Evolutionary conservation across 2,888 invertebrate genomes (phyloP), one percentile per base, ranked within the genome.

Genomic region (Scrobipalpa atriplicella): DNA sequence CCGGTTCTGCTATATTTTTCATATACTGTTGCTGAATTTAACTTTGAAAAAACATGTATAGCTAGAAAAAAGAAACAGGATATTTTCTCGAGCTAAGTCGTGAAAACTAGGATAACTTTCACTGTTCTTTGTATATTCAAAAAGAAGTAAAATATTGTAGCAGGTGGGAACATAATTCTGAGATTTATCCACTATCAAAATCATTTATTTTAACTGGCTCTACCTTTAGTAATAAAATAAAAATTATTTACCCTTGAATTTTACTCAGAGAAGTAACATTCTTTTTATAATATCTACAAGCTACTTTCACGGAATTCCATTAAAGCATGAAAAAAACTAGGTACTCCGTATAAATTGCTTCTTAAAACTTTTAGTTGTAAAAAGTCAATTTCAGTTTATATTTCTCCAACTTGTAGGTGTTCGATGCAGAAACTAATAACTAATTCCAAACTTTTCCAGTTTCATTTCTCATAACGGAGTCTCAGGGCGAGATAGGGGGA

Each of bases 391-490:
- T 6, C 2, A 58, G 38, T 36, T 52, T 21, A 9, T 58, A 38
- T 58, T 58, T 16, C 58, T 58, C 29, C 8, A 29, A n/a, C 29
- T 58, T 16, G 19, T 56, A 43, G 21, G 21, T 21, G 62, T 29
- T 62, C 29, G 62, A 21, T 58, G 47, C 62, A 19, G 62, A 21
- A 41, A 39, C 41, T 41, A 39, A 62, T 62, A 62, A 62, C 47
- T 62, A 62, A 62, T 43, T 62, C 62, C 43, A 43, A 62, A 62
- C 62, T 62, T 62, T 47, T 21, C 21, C 62, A 41, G 62, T 47
- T 62, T 62, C 62, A 62, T 47, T 62, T 43, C 62, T 62, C 62
- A 62, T 62, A 62, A 62, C 62, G 47, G 13, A 62, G n/a, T 11
- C 43, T 11, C 29, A 41, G 41, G 61, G 61, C 61, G 41, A 39